Base-by-base conservation (phyloP, 2,797 vertebrate species). In the Sphaeramia orbicularis region DNA sequence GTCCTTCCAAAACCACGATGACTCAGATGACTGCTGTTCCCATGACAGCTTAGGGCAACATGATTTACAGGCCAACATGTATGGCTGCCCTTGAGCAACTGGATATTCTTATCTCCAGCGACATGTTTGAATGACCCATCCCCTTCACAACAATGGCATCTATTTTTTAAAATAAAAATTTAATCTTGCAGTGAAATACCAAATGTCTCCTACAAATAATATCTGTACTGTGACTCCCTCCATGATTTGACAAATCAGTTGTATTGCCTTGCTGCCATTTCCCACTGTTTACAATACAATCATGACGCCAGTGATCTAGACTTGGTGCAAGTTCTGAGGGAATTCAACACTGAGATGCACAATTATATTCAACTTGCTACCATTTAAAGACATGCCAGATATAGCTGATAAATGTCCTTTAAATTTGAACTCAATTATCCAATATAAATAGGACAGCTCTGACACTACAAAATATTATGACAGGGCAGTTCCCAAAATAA, bases 11-110 rank as follows among this genome's bases (percentile, higher is more conserved):
- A 87, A 78, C 64, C 74, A 65, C 50, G 15, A 65, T 82, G 81
- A 84, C 80, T 91, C 67, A 73, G 74, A 80, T 84, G 80, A 81
- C 56, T 68, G 57, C 70, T 72, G 64, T 38, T 74, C 71, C 52
- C 45, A 62, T 79, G 86, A 85, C 84, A 83, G 81, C 69, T 78
- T 67, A 78, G 81, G 83, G 79, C 79, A 80, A 62, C 65, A 55
- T 86, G 83, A 91, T 88, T 87, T 90, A 90, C 86, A 80, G 80
- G 76, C 61, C 67, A 83, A 74, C 84, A 83, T 78, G 48, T 74
- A 89, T 78, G 74, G 51, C 56, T 81, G 85, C 73, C 85, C 82
- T 89, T 88, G 80, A 80, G 63, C 42, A 59, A 56, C 54, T 40
- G 24, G 27, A 76, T 62, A 59, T 71, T 71, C 59, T 65, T 50